These are phyloP conservation scores for Porphyrio hochstetteri DNA, from an alignment of 2,113 vertebrate genomes.

Conservation along the genomic window DNA sequence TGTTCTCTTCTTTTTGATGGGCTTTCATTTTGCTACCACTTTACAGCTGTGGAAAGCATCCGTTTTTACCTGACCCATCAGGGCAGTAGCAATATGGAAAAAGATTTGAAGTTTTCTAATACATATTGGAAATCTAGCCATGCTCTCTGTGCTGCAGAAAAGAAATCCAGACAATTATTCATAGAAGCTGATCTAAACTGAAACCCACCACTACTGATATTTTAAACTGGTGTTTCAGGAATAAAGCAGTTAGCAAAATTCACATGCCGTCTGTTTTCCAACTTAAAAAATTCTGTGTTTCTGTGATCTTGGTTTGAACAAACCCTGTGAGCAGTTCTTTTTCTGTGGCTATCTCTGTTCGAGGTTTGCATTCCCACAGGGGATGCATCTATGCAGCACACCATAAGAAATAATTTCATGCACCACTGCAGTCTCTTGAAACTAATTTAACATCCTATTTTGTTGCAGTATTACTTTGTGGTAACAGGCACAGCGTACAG, in stretches of 20 bases:
- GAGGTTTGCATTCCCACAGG: constrained; percentile 65
- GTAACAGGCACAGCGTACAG: constrained; percentile 57
- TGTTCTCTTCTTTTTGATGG: background rate
- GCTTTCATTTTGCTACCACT: background rate
- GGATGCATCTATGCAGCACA: constrained; percentile 76
- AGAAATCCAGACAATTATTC: background rate
- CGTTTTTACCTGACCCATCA: background rate
- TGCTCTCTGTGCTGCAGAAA: background rate
- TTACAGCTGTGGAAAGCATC: background rate
- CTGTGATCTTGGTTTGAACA: background rate
- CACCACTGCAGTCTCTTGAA: constrained; percentile 83
- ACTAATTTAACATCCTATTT: constrained; percentile 81
- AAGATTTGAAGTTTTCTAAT: constrained; percentile 21
- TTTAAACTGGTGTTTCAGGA: constrained; percentile 6
- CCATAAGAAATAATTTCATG: constrained; percentile 88
- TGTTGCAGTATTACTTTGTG: constrained; percentile 62
- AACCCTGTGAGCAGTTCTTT: background rate
- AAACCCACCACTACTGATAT: background rate
- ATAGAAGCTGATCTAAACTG: constrained; percentile 3
- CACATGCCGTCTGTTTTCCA: background rate
- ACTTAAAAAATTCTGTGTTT: too few species aligned
- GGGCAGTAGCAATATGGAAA: background rate
- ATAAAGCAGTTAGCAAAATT: background rate
- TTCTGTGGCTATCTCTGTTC: constrained; percentile 64
- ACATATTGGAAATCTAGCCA: constrained; percentile 3